Evolutionary conservation across 2,797 vertebrate genomes (phyloP).

Genomic region (Tragopan temminckii): DNA sequence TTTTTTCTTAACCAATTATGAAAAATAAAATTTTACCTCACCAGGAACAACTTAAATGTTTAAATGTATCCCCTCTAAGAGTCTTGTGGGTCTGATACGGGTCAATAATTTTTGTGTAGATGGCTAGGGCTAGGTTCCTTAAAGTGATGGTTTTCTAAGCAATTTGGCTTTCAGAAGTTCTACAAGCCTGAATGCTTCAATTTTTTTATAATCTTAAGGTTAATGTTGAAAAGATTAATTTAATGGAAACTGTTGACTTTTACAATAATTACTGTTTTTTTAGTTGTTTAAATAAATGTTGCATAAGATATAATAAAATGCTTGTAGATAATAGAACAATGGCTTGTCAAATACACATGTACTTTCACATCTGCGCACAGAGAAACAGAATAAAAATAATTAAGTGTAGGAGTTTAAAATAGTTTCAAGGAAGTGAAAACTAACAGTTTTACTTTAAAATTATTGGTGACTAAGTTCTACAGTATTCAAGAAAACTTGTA

Average conservation of each 20-base stretch:
- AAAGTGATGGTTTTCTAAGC: neutral
- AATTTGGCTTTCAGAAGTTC: neutral
- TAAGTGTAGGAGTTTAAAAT: neutral
- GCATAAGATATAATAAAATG: neutral
- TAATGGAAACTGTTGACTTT: neutral
- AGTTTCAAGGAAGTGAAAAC: neutral
- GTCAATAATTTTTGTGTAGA: neutral
- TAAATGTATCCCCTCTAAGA: neutral
- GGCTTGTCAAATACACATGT: neutral
- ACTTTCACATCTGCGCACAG: neutral
- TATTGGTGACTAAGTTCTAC: neutral
- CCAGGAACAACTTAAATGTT: neutral
- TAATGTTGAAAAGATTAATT: accelerated
- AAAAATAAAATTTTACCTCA: neutral
- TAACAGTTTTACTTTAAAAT: neutral
- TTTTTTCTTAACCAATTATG: neutral
- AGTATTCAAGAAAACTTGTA: neutral
- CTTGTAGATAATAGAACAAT: neutral
- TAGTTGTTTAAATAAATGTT: neutral
- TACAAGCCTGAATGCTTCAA: neutral
- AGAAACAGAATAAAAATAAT: neutral
- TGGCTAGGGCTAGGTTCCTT: neutral
- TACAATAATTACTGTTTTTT: neutral
- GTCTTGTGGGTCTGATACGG: neutral
- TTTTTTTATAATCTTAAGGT: neutral